These are phyloP conservation scores for Myotis lucifugus DNA, from an alignment of 2,113 vertebrate genomes.

Conservation along the genomic window DNA sequence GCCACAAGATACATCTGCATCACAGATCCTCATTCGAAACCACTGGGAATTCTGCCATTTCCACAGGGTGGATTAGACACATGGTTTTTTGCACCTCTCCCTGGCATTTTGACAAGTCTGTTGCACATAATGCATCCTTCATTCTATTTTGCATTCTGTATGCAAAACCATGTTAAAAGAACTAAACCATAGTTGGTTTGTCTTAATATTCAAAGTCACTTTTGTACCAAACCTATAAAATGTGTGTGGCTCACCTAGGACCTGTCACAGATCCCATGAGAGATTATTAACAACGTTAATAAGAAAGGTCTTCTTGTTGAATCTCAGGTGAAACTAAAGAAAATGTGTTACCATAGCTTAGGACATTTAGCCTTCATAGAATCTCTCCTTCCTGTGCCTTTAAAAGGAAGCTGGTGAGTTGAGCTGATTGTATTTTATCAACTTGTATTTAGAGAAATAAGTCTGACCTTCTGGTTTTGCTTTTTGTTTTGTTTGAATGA, in stretches of 20 bases:
- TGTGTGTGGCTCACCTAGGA: not conserved
- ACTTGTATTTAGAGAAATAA: not conserved
- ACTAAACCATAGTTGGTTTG: not conserved
- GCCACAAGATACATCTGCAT: not conserved
- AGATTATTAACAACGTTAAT: not conserved
- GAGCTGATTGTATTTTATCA: not conserved
- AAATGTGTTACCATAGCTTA: not conserved
- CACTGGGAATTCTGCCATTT: not conserved
- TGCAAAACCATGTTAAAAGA: not conserved
- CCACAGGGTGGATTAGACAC: not conserved
- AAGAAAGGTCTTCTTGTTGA: not conserved
- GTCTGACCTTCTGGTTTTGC: not conserved
- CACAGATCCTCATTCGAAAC: not conserved
- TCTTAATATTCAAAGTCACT: not conserved
- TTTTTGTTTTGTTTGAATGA: not conserved
- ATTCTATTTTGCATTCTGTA: conserved; percentile 6
- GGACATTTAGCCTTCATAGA: not conserved
- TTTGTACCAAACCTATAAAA: not conserved
- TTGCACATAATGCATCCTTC: not conserved
- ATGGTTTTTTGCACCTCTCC: not conserved
- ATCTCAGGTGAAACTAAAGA: not conserved
- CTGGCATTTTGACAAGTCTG: not conserved
- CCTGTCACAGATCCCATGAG: not conserved
- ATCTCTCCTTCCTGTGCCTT: not conserved
- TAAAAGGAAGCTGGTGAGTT: not conserved